Evolutionary conservation across 64 coral and sea anemone species (phyloP), one percentile per base, ranked within the genome.

Genomic region (Catalaphyllia jardinei): DNA sequence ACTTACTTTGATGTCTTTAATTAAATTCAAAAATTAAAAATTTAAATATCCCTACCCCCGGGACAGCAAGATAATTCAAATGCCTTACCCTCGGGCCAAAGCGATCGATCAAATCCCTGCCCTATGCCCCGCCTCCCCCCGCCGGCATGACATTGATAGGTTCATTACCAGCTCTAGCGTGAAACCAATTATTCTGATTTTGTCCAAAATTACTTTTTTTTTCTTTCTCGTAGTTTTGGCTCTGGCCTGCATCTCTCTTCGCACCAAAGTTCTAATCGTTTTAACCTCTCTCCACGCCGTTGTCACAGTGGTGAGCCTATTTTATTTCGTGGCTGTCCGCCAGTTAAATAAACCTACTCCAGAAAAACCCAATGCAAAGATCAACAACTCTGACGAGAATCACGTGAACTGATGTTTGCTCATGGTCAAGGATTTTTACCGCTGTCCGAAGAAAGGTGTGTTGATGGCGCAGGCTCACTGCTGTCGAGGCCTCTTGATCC

Each of bases 321-420:
- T 87, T 83, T 92, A 92, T 62, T 92, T 83, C 60, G 61, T 87
- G 22, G 90, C 90, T 20, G 84, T 92, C 59, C 79, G 90, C 52
- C 64, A 87, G 69, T 29, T 92, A 27, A 92, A 92, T 73, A 92
- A 92, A 92, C 90, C 90, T 27, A 92, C 90, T 4, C 90, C 90
- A 8, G 90, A 92, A n/a, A 92, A 92, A 79, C 90, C 90, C n/a
- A 87, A 76, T 46, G 77, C 24, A 55, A 92, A 87, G 39, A 7
- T 52, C 19, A 64, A 54, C 72, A 60, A 76, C 51, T 72, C 39
- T 10, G 90, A 92, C 25, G 76, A 62, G 74, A 92, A 79, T 72
- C 90, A 87, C 90, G 39, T 71, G 4, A 86, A 92, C 83, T 92
- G 60, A 92, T 39, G 35, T 50, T 28, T 85, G 80, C 3, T 63